phyloP scores from a whole-genome alignment of 2,113 vertebrate genomes.

The Neotoma lepida region DNA sequence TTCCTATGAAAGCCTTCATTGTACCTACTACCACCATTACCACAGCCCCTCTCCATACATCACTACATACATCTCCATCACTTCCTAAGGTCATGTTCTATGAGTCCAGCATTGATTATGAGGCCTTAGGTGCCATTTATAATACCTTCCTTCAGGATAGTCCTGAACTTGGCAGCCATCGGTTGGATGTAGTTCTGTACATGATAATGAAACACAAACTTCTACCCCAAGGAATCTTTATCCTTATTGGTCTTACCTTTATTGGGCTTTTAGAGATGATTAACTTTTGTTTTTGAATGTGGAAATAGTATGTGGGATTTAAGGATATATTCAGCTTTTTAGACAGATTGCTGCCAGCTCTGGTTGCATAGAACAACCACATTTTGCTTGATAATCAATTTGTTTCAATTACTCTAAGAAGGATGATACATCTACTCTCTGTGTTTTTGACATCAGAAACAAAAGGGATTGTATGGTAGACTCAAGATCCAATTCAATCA shows the following conservation, averaged over 20 bases:
- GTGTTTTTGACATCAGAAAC: background rate
- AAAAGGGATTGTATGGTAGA: background rate
- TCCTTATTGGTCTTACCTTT: background rate
- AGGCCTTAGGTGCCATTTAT: background rate
- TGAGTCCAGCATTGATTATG: background rate
- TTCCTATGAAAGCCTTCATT: background rate
- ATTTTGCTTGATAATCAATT: background rate
- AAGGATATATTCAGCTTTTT: background rate
- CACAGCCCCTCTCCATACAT: background rate
- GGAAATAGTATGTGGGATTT: background rate
- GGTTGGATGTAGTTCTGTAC: background rate
- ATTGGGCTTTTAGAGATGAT: background rate
- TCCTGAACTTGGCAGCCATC: background rate
- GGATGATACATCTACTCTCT: background rate
- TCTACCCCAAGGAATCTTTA: background rate
- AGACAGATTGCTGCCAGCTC: background rate
- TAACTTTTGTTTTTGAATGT: background rate
- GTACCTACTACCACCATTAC: background rate
- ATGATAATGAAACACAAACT: background rate
- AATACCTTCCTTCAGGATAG: background rate
- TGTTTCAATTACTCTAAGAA: background rate
- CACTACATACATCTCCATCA: too few species aligned
- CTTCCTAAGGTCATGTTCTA: background rate
- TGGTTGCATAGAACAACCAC: background rate
- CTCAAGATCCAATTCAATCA: too few species aligned